These are phyloP conservation scores for Vultur gryphus DNA, from an alignment of 2,797 vertebrate genomes.

Conservation along the genomic window DNA sequence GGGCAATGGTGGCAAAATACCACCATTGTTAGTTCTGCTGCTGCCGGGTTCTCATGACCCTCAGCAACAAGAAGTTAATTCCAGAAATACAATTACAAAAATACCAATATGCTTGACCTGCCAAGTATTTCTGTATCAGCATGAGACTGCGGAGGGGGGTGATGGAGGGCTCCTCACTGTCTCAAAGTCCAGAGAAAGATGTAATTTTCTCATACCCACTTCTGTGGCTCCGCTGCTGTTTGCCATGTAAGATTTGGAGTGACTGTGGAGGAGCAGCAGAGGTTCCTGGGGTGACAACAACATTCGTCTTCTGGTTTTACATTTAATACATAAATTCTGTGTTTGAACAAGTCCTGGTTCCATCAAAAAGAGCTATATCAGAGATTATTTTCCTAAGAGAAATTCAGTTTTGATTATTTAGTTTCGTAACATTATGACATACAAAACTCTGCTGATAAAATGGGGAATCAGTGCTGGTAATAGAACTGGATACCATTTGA, in stretches of 20 bases:
- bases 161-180: neutral
- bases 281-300: neutral
- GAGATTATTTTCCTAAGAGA: neutral
- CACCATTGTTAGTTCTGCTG: constrained; percentile 41
- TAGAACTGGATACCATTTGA: neutral
- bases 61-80: constrained; percentile 40
- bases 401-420: neutral
- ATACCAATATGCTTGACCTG: constrained; percentile 52
- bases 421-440: neutral
- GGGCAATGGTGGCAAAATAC: constrained; percentile 24
- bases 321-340: neutral
- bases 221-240: neutral
- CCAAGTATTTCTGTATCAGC: constrained; percentile 50
- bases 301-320: neutral
- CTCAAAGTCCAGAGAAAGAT: neutral
- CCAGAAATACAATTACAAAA: constrained; percentile 59
- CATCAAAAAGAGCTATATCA: neutral
- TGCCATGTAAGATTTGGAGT: neutral
- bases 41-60: constrained; percentile 52
- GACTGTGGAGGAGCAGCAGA: neutral
- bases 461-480: neutral
- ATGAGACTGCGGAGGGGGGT: neutral
- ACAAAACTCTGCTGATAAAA: neutral
- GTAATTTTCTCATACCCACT: neutral
- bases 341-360: neutral